Base-by-base conservation (phyloP, 2,797 vertebrate genomes). In the Gymnothorax reevesii region DNA sequence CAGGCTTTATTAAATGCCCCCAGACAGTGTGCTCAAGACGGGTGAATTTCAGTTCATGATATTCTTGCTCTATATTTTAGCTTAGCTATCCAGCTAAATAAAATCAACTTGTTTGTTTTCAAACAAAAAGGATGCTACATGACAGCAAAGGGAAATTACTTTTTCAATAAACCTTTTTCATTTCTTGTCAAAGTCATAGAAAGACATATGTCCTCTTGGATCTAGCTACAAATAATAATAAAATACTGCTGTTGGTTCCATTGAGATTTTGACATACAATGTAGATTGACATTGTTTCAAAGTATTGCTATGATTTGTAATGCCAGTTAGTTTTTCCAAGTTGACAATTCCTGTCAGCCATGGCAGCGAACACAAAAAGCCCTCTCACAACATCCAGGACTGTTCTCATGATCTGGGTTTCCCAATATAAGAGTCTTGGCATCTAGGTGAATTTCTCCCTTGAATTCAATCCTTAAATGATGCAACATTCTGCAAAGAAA, bases 341-440 rank as follows among this genome's bases (percentile, higher is more conserved):
- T 64, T 64, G 5, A 64, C 22, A 20, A 64, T 64, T 15, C 60
- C 22, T 64, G 60, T 64, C 60, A 64, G 60, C 60, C 22, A 17
- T 64, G 60, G 60, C 17, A 20, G 6, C 4, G 22, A 64, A 64
- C 60, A 64, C 60, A 4, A 64, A 64, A 17, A 15, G 60, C 1
- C 66, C 66, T 75, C 27, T 75, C 71, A 75, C 33, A 42, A 75
- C 27, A 75, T 12, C 27, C 13, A 75, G 15, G 42, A 75, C 33
- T 42, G 5, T 42, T 75, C 71, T 33, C 27, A 77, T 77, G 6
- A 17, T 17, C 5, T 42, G 20, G 73, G 42, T 77, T 15, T 77
- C 73, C 73, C 33, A 77, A 77, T 77, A 52, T 77, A 77, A 77
- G 73, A 49, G 42, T 77, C 73, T 27, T 77, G 73, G 42, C 73